Conservation (phyloP, 2,888 invertebrate species). For the Dryobota labecula region DNA sequence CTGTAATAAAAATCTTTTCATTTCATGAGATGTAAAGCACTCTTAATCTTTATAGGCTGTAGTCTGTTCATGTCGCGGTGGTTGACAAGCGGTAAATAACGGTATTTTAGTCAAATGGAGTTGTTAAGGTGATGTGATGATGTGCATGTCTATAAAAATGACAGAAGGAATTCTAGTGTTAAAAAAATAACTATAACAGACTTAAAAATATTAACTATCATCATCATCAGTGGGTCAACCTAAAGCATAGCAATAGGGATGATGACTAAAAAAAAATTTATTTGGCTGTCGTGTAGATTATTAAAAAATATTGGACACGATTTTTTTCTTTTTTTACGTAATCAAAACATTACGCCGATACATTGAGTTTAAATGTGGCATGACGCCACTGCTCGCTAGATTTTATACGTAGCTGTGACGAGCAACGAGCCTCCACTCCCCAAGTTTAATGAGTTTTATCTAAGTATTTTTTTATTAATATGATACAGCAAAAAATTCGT, state of each 20-base stretch:
- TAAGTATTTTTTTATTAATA: too few relatives aligned
- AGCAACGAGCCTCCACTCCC: too few relatives aligned
- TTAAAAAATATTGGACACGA: too few relatives aligned
- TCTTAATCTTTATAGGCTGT: constrained; percentile 12
- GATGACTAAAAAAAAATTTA: too few relatives aligned
- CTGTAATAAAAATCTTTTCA: constrained; percentile 17
- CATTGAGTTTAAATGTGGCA: too few relatives aligned
- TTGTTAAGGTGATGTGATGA: background rate
- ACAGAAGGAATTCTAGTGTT: background rate
- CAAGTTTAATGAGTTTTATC: too few relatives aligned
- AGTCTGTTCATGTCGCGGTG: background rate
- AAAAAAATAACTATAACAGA: background rate
- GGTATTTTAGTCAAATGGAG: constrained; percentile 24
- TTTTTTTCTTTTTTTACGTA: too few relatives aligned
- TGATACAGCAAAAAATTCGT: too few relatives aligned
- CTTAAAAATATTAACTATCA: background rate
- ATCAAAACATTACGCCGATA: too few relatives aligned
- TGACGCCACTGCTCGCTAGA: too few relatives aligned
- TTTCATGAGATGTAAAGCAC: constrained; percentile 2
- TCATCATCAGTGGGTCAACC: background rate
- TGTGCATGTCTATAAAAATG: background rate
- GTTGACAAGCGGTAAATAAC: constrained; percentile 32
- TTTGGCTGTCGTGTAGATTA: too few relatives aligned
- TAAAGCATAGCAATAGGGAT: background rate
- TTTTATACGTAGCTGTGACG: too few relatives aligned